Conservation (phyloP, 1,140 invertebrate genomes). For the Bombus haemorrhoidalis region DNA sequence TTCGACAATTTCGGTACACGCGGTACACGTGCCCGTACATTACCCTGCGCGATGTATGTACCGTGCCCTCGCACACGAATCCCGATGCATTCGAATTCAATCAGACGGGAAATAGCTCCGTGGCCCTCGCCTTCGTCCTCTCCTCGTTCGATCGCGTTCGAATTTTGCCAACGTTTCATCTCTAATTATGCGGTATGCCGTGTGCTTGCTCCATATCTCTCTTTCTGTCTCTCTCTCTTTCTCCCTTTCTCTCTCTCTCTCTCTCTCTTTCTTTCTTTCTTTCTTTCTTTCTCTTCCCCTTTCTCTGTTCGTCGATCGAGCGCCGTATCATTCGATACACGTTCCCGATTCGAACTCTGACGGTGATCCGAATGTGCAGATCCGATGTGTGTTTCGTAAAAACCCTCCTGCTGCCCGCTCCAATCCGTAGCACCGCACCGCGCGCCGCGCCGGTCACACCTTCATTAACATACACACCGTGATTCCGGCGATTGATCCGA, state of each 20-base stretch:
- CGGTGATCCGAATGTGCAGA: background rate
- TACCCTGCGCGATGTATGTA: conserved; percentile 22
- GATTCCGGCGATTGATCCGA: background rate
- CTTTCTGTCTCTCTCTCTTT: background rate
- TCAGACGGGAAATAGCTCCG: conserved; percentile 58
- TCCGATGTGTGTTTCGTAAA: background rate
- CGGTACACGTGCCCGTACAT: conserved; percentile 27
- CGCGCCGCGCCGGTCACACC: background rate
- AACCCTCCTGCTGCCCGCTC: background rate
- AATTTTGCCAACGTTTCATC: conserved; percentile 60
- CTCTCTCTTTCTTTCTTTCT: background rate
- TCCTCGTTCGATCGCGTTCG: conserved; percentile 22
- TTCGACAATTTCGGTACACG: conserved; percentile 54
- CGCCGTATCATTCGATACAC: conserved; percentile 3
- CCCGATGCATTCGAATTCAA: conserved; percentile 44
- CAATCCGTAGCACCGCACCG: background rate
- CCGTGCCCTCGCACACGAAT: conserved; percentile 6
- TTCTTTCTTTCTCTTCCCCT: background rate
- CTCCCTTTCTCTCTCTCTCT: background rate
- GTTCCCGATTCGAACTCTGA: background rate
- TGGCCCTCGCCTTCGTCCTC: conserved; percentile 20
- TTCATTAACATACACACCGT: background rate
- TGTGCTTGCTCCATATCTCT: conserved; percentile 29
- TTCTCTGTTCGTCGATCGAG: conserved; percentile 20
- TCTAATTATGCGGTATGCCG: conserved; percentile 52